Base-by-base conservation (phyloP, 2,113 vertebrate species). In the Coryphaenoides rupestris region DNA sequence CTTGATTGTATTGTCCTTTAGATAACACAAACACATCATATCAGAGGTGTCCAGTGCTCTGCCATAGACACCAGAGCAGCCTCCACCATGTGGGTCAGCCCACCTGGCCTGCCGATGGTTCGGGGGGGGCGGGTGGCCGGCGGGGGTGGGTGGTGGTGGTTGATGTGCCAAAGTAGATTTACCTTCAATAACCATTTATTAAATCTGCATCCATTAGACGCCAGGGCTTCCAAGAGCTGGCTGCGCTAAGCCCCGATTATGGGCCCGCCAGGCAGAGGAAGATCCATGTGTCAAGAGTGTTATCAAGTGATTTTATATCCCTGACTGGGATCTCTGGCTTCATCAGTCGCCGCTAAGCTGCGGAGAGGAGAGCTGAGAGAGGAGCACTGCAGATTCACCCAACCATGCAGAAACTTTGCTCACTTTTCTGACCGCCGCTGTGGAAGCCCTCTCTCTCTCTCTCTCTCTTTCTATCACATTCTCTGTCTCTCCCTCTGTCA, bases 101-200 rank as follows among this genome's bases (percentile, higher is more conserved):
- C 33, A 40, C 33, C 33, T 40, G 33, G 2, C 9, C 9, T 7
- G 33, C 33, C 13, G 33, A 40, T 40, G 24, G 24, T 26, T 26
- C 24, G n/a, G n/a, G n/a, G n/a, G n/a, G n/a, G n/a, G n/a, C n/a
- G n/a, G n/a, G 28, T 5, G 28, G 28, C 5, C 5, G 28, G 28
- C 5, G 28, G 28, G 28, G 28, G 28, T 4, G 28, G 33, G 33
- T 1, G 33, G 33, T 1, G 33, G 33, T 7, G 33, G 33, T 85
- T 90, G 85, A 84, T 90, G 88, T 86, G 83, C 85, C 84, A 94
- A 94, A 97, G 94, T 93, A 93, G 96, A 96, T 98, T 97, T 95
- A 92, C 92, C 91, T 95, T 91, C 94, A 95, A 95, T 98, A 91
- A 89, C 93, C 93, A 98, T 99, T 96, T 98, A 94, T 93, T 95